A percentile compares a stretch with the other conserved stretches of the same genome.
phyloP scores from a whole-genome alignment of 2,797 vertebrate species.

The Galaxias olidus region DNA sequence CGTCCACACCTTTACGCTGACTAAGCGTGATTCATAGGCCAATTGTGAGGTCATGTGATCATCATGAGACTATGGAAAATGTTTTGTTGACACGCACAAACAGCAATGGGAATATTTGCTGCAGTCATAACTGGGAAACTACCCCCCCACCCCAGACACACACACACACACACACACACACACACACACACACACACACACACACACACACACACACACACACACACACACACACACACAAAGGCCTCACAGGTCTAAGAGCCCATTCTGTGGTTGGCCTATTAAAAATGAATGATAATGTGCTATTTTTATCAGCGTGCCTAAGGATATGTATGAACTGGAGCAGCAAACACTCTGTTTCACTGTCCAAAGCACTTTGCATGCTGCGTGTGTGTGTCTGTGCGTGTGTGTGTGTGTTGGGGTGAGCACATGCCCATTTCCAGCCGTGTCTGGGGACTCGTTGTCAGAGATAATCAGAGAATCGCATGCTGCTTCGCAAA shows the following conservation, averaged over 20 bases:
- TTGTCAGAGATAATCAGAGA: slow-evolving; percentile 44
- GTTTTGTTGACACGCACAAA: slow-evolving; percentile 24
- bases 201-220: neutral
- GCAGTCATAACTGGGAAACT: slow-evolving; percentile 29
- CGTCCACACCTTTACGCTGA: neutral
- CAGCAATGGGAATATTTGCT: slow-evolving; percentile 18
- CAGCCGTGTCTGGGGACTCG: slow-evolving; percentile 33
- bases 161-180: no score
- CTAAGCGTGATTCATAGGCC: slow-evolving; percentile 45
- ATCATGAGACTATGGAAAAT: slow-evolving; percentile 44
- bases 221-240: slow-evolving; percentile 19
- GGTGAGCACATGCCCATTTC: slow-evolving; percentile 4
- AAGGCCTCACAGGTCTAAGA: slow-evolving; percentile 27
- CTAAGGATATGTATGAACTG: slow-evolving; percentile 65
- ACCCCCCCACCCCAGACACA: slow-evolving; percentile 10
- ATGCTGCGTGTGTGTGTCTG: neutral
- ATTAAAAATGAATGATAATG: slow-evolving; percentile 71
- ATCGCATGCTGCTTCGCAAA: slow-evolving; percentile 36
- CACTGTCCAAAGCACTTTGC: slow-evolving; percentile 31
- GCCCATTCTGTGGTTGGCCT: slow-evolving; percentile 58
- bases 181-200: neutral
- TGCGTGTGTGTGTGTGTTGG: slow-evolving; percentile 8
- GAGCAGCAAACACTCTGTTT: slow-evolving; percentile 55
- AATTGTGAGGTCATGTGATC: slow-evolving; percentile 52
- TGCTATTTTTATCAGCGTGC: slow-evolving; percentile 65